Conservation (phyloP, 2,888 invertebrate genomes). For the Phlogophora meticulosa region DNA sequence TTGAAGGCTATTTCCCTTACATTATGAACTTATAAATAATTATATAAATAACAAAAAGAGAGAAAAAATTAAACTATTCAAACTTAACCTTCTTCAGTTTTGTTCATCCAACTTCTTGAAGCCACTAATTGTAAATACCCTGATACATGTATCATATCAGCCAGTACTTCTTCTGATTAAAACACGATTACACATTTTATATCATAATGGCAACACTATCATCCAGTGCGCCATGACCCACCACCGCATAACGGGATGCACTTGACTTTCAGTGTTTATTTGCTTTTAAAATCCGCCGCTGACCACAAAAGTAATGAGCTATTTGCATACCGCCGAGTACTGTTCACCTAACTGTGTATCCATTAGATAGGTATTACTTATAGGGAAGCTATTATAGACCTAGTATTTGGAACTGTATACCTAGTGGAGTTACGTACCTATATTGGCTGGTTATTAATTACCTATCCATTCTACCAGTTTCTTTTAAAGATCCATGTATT, state of each 20-base stretch:
- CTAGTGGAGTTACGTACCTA: slow-evolving; percentile 1
- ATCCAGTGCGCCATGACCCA: slow-evolving; percentile 71
- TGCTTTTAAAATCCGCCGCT: slow-evolving; percentile 55
- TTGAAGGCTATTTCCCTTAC: too few species aligned
- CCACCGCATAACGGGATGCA: slow-evolving; percentile 76
- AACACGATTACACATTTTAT: slow-evolving; percentile 10
- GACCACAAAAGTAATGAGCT: slow-evolving; percentile 65
- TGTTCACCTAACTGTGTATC: slow-evolving; percentile 53
- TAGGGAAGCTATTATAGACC: slow-evolving; percentile 24
- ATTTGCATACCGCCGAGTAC: slow-evolving; percentile 49
- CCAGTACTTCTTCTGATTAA: background rate
- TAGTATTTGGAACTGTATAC: slow-evolving; percentile 31
- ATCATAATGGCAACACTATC: slow-evolving; percentile 42
- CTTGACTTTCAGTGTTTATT: slow-evolving; percentile 74
- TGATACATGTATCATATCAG: background rate
- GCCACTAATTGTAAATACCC: background rate
- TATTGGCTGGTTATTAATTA: slow-evolving; percentile 7
- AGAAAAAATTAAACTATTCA: too few species aligned
- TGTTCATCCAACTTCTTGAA: too few species aligned
- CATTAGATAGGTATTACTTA: slow-evolving; percentile 45
- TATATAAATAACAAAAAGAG: too few species aligned
- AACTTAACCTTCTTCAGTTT: too few species aligned
- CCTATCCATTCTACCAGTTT: background rate
- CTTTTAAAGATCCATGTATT: too few species aligned
- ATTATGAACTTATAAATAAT: too few species aligned